Evolutionary conservation across 35 echinoderm and acorn worm species (phyloP).

Genomic region (Hemicentrotus pulcherrimus): DNA sequence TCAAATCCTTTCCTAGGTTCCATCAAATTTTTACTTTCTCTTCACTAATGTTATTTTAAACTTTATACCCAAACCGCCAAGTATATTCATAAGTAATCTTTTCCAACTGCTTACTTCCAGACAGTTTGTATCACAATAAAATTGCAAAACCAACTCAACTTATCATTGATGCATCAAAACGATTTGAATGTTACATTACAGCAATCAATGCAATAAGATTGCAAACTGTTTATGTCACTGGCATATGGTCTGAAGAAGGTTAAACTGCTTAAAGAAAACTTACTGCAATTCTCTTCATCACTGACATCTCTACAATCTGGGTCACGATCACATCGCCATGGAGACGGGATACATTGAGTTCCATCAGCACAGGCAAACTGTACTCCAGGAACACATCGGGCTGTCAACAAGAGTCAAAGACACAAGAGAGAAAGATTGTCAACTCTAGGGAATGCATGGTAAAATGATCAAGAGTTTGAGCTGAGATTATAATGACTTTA

Average conservation of each 20-base stretch:
- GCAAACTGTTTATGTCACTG: not conserved
- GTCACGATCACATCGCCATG: slow-evolving; percentile 83
- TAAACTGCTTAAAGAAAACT: slow-evolving; percentile 5
- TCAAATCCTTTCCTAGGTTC: too few species aligned
- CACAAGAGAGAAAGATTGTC: slow-evolving; percentile 12
- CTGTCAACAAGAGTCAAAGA: slow-evolving; percentile 22
- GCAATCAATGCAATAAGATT: not conserved
- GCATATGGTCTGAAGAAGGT: too few species aligned
- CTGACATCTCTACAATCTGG: slow-evolving; percentile 71
- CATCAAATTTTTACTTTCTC: too few species aligned
- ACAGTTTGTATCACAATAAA: too few species aligned
- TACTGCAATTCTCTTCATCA: slow-evolving; percentile 82
- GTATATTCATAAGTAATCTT: too few species aligned
- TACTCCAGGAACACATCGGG: slow-evolving; percentile 31
- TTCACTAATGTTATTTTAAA: too few species aligned
- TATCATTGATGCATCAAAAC: not conserved
- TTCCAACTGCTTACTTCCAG: too few species aligned
- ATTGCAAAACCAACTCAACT: too few species aligned
- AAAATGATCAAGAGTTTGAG: not conserved
- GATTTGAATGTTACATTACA: not conserved
- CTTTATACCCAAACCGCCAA: too few species aligned
- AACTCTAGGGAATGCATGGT: not conserved
- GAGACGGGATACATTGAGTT: slow-evolving; percentile 70
- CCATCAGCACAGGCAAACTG: slow-evolving; percentile 73
- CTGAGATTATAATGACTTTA: not conserved